Base-by-base conservation (phyloP, 2,888 invertebrate genomes). In the Callosobruchus maculatus region DNA sequence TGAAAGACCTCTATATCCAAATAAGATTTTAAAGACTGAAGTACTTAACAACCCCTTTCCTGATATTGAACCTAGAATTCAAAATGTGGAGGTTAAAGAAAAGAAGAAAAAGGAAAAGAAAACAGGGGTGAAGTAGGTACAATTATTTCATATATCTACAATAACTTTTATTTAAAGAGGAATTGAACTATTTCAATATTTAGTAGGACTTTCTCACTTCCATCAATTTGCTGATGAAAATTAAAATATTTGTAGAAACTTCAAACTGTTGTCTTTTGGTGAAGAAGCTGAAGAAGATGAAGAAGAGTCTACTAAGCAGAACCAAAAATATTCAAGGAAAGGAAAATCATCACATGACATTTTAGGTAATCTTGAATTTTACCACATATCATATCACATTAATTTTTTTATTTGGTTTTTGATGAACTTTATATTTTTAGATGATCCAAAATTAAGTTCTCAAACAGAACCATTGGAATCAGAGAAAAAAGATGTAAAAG, bases 271-370 rank as follows among this genome's bases (percentile, higher is more conserved):
- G 0, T 99, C 99, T 0, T 99, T 99, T 87, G 99, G 99, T 0
- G 96, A 95, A 80, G 95, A 95, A 84, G 98, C 98, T 0, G 98
- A 98, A 83, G 98, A 97, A 83, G 98, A 98, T 82, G 98, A 99
- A 83, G 95, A 94, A 76, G 95, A 96, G 85, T 88, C 90, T 0
- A 86, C 87, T 18, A 88, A 87, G 78, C 92, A 93, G 0, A 93
- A 91, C 80, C 90, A 90, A 81, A 90, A 92, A 83, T 93, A 92
- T 82, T 88, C 92, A 21, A 93, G 94, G 0, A 97, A 96, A 87
- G 94, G 96, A 20, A 99, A 98, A 88, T 98, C 98, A 0, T 94
- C 97, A 1, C 99, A 99, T 86, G 99, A 99, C 86, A 90, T 95
- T 70, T 89, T 95, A 78, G 82, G 86, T 86, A 80, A 77, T 67